These are phyloP conservation scores for Neoaliturus tenellus DNA, from an alignment of 2,888 invertebrate species.

Conservation along the genomic window DNA sequence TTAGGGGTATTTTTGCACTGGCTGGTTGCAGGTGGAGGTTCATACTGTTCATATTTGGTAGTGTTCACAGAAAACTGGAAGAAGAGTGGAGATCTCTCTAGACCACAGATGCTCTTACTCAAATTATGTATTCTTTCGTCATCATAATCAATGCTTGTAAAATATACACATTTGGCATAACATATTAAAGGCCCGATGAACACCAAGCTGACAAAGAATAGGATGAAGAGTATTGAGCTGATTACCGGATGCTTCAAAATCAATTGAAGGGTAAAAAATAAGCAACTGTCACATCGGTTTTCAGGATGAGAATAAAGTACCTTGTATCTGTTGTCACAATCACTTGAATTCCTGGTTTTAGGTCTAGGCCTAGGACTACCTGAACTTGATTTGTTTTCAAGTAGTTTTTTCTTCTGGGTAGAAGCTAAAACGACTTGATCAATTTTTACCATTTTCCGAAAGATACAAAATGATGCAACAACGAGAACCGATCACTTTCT, in stretches of 20 bases:
- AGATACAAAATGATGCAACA: background rate
- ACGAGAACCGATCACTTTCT: too few relatives aligned
- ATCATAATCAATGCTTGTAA: background rate
- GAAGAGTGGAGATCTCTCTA: background rate
- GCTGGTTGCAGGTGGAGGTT: background rate
- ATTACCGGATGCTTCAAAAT: background rate
- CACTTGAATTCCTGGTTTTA: background rate
- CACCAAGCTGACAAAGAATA: background rate
- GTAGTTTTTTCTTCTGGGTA: background rate
- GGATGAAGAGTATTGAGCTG: background rate
- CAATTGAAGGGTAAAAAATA: background rate
- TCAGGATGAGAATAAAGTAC: background rate
- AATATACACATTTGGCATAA: constrained; percentile 7
- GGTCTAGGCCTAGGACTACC: background rate
- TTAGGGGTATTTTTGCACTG: constrained; percentile 59
- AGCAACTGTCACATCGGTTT: constrained; percentile 14
- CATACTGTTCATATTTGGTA: background rate
- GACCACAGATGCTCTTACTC: too few relatives aligned
- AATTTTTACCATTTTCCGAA: constrained; percentile 38
- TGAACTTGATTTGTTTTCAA: background rate
- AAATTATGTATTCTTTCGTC: too few relatives aligned
- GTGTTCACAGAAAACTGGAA: background rate
- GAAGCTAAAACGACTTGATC: background rate
- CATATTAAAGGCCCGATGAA: background rate
- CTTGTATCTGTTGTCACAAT: background rate